These are phyloP conservation scores for Thripadectes ignobilis DNA, from an alignment of 2,797 vertebrate species.

Conservation along the genomic window DNA sequence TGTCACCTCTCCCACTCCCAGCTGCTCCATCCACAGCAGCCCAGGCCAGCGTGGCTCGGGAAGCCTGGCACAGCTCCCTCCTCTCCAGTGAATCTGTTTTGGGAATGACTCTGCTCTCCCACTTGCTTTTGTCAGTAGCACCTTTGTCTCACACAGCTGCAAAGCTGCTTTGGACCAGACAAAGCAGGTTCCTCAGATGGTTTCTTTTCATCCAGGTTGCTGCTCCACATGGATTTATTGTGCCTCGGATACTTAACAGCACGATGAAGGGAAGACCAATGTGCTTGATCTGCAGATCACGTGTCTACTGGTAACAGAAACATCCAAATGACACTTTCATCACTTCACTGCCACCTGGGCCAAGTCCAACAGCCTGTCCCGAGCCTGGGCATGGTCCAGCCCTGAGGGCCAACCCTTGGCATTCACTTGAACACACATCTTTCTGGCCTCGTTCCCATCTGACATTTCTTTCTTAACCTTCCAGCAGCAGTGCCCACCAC, in stretches of 20 bases:
- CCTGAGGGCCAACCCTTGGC: fast-evolving
- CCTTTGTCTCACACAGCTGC: neutral
- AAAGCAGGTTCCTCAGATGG: neutral
- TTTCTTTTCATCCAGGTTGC: neutral
- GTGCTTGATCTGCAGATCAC: fast-evolving
- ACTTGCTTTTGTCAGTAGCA: neutral
- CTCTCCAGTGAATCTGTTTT: neutral
- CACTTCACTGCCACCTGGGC: neutral
- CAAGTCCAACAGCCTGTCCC: neutral
- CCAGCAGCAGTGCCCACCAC: neutral
- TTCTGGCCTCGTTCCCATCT: neutral
- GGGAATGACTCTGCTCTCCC: neutral
- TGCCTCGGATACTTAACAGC: neutral
- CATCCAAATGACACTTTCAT: neutral
- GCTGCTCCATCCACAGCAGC: neutral
- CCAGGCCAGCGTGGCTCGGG: neutral
- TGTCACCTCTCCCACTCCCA: slow-evolving; percentile 27
- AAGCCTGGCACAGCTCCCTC: neutral
- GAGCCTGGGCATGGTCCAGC: neutral
- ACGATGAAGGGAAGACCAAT: fast-evolving
- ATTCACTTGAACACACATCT: neutral
- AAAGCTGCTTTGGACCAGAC: neutral
- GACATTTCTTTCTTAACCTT: neutral
- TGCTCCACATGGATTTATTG: neutral
- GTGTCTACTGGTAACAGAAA: neutral